A percentile compares a stretch with the other conserved stretches of the same genome.
phyloP scores from a whole-genome alignment of 1,140 invertebrate genomes.

The Calycopis cecrops region DNA sequence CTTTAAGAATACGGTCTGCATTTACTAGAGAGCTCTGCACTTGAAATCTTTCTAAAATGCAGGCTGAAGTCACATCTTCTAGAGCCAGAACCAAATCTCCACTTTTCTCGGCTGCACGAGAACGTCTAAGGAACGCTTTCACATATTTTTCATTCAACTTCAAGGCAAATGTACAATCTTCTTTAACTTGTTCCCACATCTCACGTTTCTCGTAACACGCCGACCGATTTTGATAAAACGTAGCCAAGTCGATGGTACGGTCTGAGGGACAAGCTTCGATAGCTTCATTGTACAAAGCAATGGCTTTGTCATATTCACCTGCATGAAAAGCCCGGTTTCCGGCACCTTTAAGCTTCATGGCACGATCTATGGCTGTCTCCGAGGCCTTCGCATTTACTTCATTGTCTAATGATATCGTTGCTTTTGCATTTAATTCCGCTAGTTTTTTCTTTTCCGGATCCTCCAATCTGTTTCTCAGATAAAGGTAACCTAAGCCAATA shows the following conservation, averaged over 20 bases:
- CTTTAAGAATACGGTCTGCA: constrained; percentile 92
- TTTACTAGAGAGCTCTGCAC: constrained; percentile 85
- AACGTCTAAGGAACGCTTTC: constrained; percentile 90
- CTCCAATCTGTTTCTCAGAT: constrained; percentile 78
- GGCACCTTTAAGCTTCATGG: constrained; percentile 86
- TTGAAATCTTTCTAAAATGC: constrained; percentile 91
- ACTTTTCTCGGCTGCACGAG: constrained; percentile 87
- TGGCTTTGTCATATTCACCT: constrained; percentile 92
- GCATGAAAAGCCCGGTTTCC: constrained; percentile 93
- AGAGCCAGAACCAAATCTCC: constrained; percentile 87
- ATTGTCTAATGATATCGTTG: constrained; percentile 74
- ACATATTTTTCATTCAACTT: constrained; percentile 91
- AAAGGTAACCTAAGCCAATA: constrained; percentile 88
- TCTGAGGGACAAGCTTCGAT: constrained; percentile 89
- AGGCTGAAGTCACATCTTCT: constrained; percentile 94
- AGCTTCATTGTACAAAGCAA: constrained; percentile 90
- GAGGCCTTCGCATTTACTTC: constrained; percentile 61
- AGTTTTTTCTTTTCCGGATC: constrained; percentile 75
- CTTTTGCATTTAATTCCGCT: constrained; percentile 71
- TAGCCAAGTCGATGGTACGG: constrained; percentile 85
- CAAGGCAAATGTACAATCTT: constrained; percentile 91
- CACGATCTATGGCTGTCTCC: constrained; percentile 80
- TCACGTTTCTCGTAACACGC: constrained; percentile 95
- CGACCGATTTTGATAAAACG: constrained; percentile 96
- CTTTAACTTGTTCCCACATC: constrained; percentile 88